These are phyloP conservation scores for Microcebus lehilahytsara DNA, from an alignment of 2,113 vertebrate species.

Conservation along the genomic window DNA sequence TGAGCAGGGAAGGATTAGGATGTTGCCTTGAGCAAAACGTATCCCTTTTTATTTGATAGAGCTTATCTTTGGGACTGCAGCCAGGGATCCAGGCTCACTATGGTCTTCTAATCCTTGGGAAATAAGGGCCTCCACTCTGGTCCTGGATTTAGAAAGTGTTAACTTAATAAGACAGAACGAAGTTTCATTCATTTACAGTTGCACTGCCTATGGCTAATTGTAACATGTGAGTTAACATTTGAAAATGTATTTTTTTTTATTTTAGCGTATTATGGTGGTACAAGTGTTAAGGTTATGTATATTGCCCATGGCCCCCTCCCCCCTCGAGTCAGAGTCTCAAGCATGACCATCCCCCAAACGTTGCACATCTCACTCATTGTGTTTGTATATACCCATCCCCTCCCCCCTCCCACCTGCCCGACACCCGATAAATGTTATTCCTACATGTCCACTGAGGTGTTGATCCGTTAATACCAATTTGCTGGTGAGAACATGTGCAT, in stretches of 20 bases:
- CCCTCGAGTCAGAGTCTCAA: too few species aligned
- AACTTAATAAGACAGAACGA: constrained; percentile 19
- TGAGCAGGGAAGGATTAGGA: not conserved
- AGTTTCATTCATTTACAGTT: not conserved
- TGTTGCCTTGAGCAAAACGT: not conserved
- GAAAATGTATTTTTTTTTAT: not conserved
- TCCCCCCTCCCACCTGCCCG: too few species aligned
- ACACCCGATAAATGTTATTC: too few species aligned
- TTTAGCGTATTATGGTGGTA: too few species aligned
- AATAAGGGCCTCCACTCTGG: not conserved
- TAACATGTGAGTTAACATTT: not conserved
- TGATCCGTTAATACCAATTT: too few species aligned
- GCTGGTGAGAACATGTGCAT: not conserved
- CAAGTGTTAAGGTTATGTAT: too few species aligned
- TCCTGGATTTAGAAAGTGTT: constrained; percentile 12
- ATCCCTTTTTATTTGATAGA: not conserved
- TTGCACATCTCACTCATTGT: too few species aligned
- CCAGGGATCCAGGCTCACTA: not conserved
- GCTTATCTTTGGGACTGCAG: constrained; percentile 15
- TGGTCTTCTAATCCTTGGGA: not conserved
- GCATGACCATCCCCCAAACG: too few species aligned
- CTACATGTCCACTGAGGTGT: too few species aligned
- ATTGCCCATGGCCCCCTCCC: too few species aligned
- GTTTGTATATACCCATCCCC: too few species aligned
- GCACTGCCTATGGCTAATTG: not conserved